phyloP scores from a whole-genome alignment of 2,888 invertebrate genomes.

The Parascotia fuliginaria region DNA sequence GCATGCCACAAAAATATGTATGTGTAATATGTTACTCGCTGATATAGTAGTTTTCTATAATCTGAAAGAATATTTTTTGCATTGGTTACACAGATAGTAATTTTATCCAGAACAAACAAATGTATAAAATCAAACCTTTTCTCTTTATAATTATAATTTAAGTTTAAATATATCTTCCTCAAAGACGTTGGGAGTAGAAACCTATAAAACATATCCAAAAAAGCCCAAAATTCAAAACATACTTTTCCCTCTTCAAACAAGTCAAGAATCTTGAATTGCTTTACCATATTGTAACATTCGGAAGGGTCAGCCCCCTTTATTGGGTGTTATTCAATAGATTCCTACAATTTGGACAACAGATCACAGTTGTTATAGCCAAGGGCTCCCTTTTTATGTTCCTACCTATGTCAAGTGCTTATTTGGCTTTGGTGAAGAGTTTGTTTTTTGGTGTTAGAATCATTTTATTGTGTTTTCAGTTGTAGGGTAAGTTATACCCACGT shows the following conservation, averaged over 20 bases:
- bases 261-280: constrained; percentile 12
- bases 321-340: constrained; percentile 53
- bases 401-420: constrained; percentile 35
- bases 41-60: too few species aligned
- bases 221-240: background rate
- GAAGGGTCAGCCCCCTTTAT: constrained; percentile 45
- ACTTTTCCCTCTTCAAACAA: constrained; percentile 3
- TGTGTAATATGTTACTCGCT: too few species aligned
- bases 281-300: constrained; percentile 17
- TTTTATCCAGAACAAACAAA: too few species aligned
- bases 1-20: too few species aligned
- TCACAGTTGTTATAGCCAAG: constrained; percentile 39
- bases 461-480: too few species aligned
- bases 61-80: too few species aligned
- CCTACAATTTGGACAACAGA: constrained; percentile 52
- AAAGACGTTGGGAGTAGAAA: background rate
- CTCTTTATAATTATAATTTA: too few species aligned
- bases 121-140: too few species aligned
- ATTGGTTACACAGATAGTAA: too few species aligned
- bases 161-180: too few species aligned
- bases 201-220: background rate
- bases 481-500: background rate
- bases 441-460: too few species aligned
- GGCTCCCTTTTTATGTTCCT: constrained; percentile 11
- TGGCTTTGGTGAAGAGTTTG: constrained; percentile 2